These are phyloP conservation scores for Odontesthes bonariensis DNA, from an alignment of 2,113 vertebrate species.

Conservation along the genomic window DNA sequence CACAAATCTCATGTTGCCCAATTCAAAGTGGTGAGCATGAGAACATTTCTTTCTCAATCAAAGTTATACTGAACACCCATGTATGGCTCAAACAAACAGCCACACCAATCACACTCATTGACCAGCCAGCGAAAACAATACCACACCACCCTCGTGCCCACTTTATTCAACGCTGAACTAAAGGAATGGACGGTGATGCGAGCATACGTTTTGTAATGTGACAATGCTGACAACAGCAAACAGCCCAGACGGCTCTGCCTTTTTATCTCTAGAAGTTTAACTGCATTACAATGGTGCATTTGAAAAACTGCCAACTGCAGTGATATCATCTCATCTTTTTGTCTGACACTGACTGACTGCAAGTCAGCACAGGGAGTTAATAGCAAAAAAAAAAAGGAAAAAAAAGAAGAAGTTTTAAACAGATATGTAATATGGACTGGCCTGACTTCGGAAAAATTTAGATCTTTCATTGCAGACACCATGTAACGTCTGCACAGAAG, in stretches of 20 bases:
- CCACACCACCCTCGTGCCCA: constrained; percentile 17
- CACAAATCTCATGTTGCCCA: not conserved
- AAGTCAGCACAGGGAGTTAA: not conserved
- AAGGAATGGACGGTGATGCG: constrained; percentile 13
- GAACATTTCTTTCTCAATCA: not conserved
- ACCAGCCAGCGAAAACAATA: constrained; percentile 12
- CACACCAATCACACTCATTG: not conserved
- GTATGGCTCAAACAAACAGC: not conserved
- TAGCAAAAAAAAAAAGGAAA: not conserved
- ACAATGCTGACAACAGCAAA: constrained; percentile 52
- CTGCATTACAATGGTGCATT: constrained; percentile 45
- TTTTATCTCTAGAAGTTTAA: constrained; percentile 23
- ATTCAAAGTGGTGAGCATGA: not conserved
- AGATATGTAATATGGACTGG: no score
- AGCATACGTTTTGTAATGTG: constrained; percentile 18
- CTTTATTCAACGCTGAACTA: constrained; percentile 27
- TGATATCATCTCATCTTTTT: constrained; percentile 35
- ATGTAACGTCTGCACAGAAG: not conserved
- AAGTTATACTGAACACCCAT: no score
- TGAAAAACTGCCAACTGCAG: constrained; percentile 50
- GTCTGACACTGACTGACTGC: constrained; percentile 28
- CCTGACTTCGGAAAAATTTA: no score
- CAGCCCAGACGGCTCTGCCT: constrained; percentile 42
- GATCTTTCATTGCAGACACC: no score
- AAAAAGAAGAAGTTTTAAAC: not conserved